These are phyloP conservation scores for Clytia hemisphaerica DNA, from an alignment of 30 jellyfish, hydroid and myxozoan species.

Conservation along the genomic window DNA sequence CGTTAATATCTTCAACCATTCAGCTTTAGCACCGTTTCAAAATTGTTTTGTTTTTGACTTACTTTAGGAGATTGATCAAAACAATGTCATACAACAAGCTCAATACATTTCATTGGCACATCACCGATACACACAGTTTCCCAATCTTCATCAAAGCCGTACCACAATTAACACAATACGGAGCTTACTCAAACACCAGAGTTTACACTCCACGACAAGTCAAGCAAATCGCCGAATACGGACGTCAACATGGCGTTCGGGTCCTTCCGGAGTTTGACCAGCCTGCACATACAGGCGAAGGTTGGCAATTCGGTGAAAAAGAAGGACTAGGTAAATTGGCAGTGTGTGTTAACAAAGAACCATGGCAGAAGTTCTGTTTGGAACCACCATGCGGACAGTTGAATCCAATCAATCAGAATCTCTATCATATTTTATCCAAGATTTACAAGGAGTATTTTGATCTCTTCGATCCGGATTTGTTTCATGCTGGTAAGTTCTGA, in stretches of 20 bases:
- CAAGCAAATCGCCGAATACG: constrained; percentile 26
- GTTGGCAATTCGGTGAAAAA: constrained; percentile 53
- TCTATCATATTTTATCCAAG: constrained; percentile 22
- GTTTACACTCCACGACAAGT: constrained; percentile 33
- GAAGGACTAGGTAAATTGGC: constrained; percentile 53
- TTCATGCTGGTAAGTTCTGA: too few species aligned
- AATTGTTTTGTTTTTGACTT: too few species aligned
- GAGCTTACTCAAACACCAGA: constrained; percentile 46
- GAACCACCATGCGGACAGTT: constrained; percentile 66
- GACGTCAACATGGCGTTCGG: constrained; percentile 34
- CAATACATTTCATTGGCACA: constrained; percentile 55
- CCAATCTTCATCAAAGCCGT: constrained; percentile 31
- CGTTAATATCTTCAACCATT: too few species aligned
- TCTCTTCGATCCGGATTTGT: constrained; percentile 41
- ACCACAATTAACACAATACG: constrained; percentile 33
- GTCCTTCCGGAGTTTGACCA: constrained; percentile 64
- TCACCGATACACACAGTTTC: constrained; percentile 52
- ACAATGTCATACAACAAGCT: constrained; percentile 60
- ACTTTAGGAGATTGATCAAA: constrained; percentile 26
- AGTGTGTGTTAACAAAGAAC: constrained; percentile 39
- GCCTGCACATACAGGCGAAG: constrained; percentile 70
- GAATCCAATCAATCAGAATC: constrained; percentile 39
- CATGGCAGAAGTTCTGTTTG: constrained; percentile 43
- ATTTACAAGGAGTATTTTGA: constrained; percentile 33
- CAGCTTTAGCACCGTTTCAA: too few species aligned